A percentile compares a stretch with the other conserved stretches of the same genome.
phyloP scores from a whole-genome alignment of 2,113 vertebrate species.

The Tangachromis dhanisi region DNA sequence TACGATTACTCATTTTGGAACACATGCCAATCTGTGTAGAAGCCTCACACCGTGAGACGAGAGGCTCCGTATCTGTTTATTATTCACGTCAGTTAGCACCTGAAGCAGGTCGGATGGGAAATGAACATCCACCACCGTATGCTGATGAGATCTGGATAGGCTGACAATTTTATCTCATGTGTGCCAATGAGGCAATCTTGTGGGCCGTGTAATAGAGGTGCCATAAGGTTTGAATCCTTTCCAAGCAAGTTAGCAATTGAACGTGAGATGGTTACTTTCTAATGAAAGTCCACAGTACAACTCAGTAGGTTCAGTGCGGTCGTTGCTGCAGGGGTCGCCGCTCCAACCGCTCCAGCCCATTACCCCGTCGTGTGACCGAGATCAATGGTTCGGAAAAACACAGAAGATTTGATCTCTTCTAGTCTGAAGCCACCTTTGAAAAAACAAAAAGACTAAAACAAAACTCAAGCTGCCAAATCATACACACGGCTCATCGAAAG shows the following conservation, averaged over 20 bases:
- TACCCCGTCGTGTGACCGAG: constrained; percentile 30
- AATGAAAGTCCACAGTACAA: not conserved
- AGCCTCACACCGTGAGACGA: not conserved
- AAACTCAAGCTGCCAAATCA: not conserved
- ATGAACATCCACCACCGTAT: not conserved
- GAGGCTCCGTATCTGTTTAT: not conserved
- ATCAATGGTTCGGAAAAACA: not conserved
- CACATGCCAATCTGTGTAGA: not conserved
- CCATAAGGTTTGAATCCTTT: not conserved
- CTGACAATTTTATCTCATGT: not conserved
- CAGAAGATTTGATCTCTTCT: not conserved
- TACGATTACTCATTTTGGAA: not conserved
- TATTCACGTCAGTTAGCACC: not conserved
- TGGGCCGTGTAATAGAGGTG: not conserved
- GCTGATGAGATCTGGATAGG: not conserved
- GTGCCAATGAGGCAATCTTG: not conserved
- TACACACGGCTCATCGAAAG: not conserved
- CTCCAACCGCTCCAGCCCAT: not conserved
- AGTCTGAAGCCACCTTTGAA: not conserved
- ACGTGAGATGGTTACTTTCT: not conserved
- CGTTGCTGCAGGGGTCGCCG: constrained; percentile 16
- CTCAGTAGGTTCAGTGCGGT: not conserved
- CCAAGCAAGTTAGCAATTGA: not conserved
- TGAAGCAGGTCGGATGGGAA: not conserved
- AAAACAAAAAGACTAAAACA: not conserved